Conservation (phyloP, 2,113 vertebrate species). For the Brevimyrus niger region DNA sequence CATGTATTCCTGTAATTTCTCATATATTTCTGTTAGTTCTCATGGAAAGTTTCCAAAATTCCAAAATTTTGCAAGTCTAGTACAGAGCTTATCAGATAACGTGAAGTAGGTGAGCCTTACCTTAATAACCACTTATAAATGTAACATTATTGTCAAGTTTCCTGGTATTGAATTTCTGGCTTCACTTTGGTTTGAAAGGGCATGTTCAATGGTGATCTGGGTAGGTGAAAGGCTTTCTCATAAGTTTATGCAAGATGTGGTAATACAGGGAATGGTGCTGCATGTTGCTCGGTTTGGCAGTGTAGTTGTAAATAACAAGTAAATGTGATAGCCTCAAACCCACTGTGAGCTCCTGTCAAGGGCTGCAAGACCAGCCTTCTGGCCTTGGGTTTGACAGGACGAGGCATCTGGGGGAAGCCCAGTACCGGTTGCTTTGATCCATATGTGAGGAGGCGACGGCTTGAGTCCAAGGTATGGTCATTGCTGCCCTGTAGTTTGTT, state of each 20-base stretch:
- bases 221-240: neutral
- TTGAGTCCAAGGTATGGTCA: neutral
- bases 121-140: neutral
- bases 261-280: neutral
- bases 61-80: neutral
- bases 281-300: neutral
- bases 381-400: neutral
- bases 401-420: neutral
- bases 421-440: neutral
- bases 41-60: no score
- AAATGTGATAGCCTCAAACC: neutral
- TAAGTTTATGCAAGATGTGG: neutral
- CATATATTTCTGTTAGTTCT: no score
- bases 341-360: neutral
- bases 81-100: neutral
- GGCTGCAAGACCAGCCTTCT: neutral
- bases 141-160: neutral
- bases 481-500: neutral
- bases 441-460: neutral
- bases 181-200: neutral
- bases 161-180: neutral
- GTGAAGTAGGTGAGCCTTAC: neutral
- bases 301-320: neutral
- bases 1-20: no score
- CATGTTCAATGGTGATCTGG: neutral